A percentile compares a stretch with the other conserved stretches of the same genome.
These are phyloP conservation scores for Hassar affinis DNA, from an alignment of 2,113 vertebrate species.

Conservation along the genomic window DNA sequence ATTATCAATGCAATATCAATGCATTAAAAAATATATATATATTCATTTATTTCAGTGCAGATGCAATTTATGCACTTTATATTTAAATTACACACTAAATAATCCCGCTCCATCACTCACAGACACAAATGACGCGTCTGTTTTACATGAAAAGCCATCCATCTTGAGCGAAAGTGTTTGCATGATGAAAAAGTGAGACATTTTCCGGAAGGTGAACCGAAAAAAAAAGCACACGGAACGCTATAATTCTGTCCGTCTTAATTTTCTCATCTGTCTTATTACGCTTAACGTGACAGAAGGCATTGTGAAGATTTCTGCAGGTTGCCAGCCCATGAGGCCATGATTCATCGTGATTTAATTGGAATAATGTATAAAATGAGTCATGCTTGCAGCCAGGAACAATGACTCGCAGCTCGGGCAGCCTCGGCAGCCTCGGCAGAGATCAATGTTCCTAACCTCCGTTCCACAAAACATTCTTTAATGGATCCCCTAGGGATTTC, in stretches of 20 bases:
- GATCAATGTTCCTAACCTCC: slow-evolving; percentile 82
- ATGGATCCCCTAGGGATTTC: slow-evolving; percentile 73
- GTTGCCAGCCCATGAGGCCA: slow-evolving; percentile 59
- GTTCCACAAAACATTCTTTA: slow-evolving; percentile 80
- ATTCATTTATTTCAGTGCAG: slow-evolving; percentile 8
- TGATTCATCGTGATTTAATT: slow-evolving; percentile 70
- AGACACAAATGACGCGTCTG: slow-evolving; percentile 47
- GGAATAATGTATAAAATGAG: slow-evolving; percentile 80
- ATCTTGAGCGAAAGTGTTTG: slow-evolving; percentile 19
- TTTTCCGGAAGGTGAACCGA: background rate
- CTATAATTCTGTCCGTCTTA: slow-evolving; percentile 42
- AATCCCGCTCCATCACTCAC: slow-evolving; percentile 44
- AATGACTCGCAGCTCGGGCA: slow-evolving; percentile 71
- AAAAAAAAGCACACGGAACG: background rate
- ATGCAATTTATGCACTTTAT: background rate
- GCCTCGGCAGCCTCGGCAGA: slow-evolving; percentile 74
- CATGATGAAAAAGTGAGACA: slow-evolving; percentile 26
- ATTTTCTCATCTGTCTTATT: slow-evolving; percentile 47
- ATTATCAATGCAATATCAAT: background rate
- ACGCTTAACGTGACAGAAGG: slow-evolving; percentile 51
- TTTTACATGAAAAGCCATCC: slow-evolving; percentile 41
- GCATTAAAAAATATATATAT: background rate
- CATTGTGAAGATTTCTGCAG: slow-evolving; percentile 55
- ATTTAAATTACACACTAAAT: slow-evolving; percentile 34
- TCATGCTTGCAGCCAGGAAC: slow-evolving; percentile 67